Evolutionary conservation across 1,140 invertebrate species (phyloP).

Genomic region (Drosophila prosaltans): DNA sequence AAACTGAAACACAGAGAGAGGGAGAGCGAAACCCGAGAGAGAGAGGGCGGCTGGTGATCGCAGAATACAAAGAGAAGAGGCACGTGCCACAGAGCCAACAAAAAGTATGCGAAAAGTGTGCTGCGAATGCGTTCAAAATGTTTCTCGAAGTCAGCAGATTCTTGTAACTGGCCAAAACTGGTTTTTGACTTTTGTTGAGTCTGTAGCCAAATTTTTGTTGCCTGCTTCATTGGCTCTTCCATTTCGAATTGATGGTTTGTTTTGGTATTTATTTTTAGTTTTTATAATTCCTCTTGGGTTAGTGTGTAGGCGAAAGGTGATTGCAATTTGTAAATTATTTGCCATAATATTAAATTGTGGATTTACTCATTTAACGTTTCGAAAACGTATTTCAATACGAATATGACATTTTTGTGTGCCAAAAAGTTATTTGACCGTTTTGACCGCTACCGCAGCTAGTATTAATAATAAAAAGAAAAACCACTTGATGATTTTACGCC

Average conservation of each 20-base stretch:
- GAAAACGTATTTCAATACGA: constrained; percentile 15
- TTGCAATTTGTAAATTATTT: constrained; percentile 41
- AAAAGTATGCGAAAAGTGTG: constrained; percentile 71
- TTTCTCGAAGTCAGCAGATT: constrained; percentile 28
- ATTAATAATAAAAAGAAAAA: constrained; percentile 29
- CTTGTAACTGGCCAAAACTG: constrained; percentile 69
- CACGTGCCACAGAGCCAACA: constrained; percentile 29
- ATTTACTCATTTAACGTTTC: constrained; percentile 24
- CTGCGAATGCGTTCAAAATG: constrained; percentile 35
- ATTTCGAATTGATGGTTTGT: constrained; percentile 27
- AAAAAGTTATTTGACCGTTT: constrained; percentile 56
- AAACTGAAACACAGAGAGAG: constrained; percentile 2
- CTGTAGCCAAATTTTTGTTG: not conserved
- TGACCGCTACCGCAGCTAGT: constrained; percentile 55
- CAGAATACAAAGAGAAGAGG: constrained; percentile 2
- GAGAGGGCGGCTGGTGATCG: not conserved
- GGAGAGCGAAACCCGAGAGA: constrained; percentile 8
- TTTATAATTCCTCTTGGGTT: not conserved
- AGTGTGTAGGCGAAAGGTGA: constrained; percentile 10
- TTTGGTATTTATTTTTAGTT: constrained; percentile 48
- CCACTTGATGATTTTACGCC: constrained; percentile 19
- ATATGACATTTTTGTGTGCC: constrained; percentile 26
- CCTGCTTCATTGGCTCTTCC: constrained; percentile 31
- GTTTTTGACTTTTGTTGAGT: constrained; percentile 39
- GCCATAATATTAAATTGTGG: constrained; percentile 7